These are phyloP conservation scores for Polydrusus pterygomalis DNA, from an alignment of 2,888 invertebrate genomes.

Conservation along the genomic window DNA sequence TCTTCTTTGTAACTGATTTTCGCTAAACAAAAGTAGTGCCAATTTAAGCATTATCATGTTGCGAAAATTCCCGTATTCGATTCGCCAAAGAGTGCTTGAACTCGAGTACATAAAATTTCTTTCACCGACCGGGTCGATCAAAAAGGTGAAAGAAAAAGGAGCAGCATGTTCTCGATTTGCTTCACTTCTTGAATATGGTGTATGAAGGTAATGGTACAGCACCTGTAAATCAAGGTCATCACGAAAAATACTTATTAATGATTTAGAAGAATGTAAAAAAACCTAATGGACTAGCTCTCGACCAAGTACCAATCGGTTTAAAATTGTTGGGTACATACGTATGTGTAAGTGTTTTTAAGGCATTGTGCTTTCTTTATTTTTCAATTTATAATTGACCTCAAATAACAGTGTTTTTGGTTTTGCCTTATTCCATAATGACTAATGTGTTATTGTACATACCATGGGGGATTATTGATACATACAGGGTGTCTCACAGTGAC, in stretches of 20 bases:
- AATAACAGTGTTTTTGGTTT: constrained; percentile 2
- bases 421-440: background rate
- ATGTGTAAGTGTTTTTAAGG: background rate
- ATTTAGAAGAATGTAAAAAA: constrained; percentile 38
- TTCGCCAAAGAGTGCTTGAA: background rate
- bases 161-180: constrained; percentile 52
- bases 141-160: constrained; percentile 51
- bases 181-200: constrained; percentile 47
- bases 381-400: constrained; percentile 9
- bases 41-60: background rate
- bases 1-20: too few species aligned
- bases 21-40: background rate
- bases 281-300: constrained; percentile 12
- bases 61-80: constrained; percentile 4
- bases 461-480: background rate
- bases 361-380: background rate
- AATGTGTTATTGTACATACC: background rate
- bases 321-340: background rate
- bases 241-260: constrained; percentile 51
- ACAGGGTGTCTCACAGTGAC: too few species aligned
- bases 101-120: constrained; percentile 34
- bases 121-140: constrained; percentile 39
- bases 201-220: constrained; percentile 48
- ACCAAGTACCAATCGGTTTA: constrained; percentile 1
- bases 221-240: constrained; percentile 54